Evolutionary conservation across 2,113 vertebrate genomes (phyloP).

Genomic region (Alligator mississippiensis): DNA sequence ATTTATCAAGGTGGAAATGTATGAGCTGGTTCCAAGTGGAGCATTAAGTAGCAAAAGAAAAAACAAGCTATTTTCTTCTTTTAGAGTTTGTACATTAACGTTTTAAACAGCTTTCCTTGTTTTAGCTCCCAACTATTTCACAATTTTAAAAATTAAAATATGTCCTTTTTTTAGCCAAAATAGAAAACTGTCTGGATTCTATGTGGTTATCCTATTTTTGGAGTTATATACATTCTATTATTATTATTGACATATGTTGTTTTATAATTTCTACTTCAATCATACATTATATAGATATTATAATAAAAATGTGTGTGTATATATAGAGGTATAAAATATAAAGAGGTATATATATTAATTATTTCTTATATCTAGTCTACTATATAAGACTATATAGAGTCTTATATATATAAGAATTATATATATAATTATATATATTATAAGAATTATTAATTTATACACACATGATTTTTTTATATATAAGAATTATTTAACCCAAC

Average conservation of each 20-base stretch:
- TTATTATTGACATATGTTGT: background rate
- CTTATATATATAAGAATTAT: too few species aligned
- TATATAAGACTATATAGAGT: too few species aligned
- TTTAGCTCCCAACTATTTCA: background rate
- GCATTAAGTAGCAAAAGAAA: background rate
- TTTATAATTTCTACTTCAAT: background rate
- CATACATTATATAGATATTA: background rate
- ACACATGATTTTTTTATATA: background rate
- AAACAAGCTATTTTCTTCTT: background rate
- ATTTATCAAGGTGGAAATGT: conserved; percentile 60
- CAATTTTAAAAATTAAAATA: background rate
- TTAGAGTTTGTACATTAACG: background rate
- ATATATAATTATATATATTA: too few species aligned
- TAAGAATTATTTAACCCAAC: conserved; percentile 35
- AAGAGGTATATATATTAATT: too few species aligned
- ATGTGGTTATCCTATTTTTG: background rate
- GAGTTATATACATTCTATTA: background rate
- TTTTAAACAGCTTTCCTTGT: background rate
- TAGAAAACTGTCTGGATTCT: background rate
- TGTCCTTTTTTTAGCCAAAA: background rate
- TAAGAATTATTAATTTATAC: too few species aligned
- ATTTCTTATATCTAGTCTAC: too few species aligned
- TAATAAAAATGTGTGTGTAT: too few species aligned
- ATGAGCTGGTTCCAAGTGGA: conserved; percentile 49
- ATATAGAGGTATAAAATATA: too few species aligned